Conservation (phyloP, 2,888 invertebrate species). For the Lasioglossum zephyrum region DNA sequence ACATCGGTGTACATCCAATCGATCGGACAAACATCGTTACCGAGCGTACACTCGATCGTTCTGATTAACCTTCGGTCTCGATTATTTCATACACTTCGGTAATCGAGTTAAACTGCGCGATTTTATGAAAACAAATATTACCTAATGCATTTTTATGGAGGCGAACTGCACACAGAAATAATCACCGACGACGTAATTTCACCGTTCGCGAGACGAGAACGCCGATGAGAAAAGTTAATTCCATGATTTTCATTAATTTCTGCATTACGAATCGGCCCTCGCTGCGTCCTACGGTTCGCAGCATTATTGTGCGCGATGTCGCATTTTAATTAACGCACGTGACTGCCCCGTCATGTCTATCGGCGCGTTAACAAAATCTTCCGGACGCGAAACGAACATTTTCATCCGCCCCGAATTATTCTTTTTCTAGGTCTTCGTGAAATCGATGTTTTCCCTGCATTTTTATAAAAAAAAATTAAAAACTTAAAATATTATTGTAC, state of each 20-base stretch:
- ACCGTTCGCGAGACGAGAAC: neutral
- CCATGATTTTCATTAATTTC: constrained; percentile 9
- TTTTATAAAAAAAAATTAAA: neutral
- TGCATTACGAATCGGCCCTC: neutral
- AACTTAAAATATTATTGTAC: no score
- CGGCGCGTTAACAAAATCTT: constrained; percentile 3
- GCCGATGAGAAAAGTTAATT: constrained; percentile 3
- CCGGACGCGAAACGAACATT: neutral
- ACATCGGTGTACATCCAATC: neutral
- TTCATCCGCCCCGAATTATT: neutral
- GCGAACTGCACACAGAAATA: neutral
- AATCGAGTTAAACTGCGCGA: neutral
- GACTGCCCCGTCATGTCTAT: neutral
- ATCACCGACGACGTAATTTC: neutral
- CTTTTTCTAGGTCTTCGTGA: neutral
- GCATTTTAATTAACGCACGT: neutral
- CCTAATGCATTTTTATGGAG: neutral
- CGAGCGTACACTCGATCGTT: neutral
- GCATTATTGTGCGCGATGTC: neutral
- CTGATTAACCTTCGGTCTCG: neutral
- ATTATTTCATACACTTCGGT: neutral
- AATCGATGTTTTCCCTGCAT: neutral
- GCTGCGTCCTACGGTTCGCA: neutral
- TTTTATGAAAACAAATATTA: neutral
- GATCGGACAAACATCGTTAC: neutral